Base-by-base conservation (phyloP, 2,888 invertebrate species). In the Dorcus hopei region DNA sequence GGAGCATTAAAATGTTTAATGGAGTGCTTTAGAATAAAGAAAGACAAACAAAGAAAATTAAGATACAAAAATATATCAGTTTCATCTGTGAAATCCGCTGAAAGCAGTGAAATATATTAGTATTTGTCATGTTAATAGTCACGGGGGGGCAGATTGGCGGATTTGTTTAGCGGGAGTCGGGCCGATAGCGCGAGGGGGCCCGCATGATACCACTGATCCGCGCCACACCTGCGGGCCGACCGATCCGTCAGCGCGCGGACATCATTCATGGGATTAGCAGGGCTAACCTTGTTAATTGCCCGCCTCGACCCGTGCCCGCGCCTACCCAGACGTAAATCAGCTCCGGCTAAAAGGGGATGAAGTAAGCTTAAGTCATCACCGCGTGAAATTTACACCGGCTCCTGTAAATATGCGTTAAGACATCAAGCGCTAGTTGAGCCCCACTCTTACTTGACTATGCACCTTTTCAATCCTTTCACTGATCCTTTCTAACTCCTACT, bases 271-370 rank as follows among this genome's bases (percentile, higher is more conserved):
- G 79, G 80, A 79, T 80, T 80, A 80, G 75, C 78, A 74, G 66
- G 74, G 78, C 78, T 78, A 79, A 79, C 78, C 78, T 78, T 79
- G 79, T 80, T 80, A 80, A 80, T 80, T 80, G 79, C 79, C 75
- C 73, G 72, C 71, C 74, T 74, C 76, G 76, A 74, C 74, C 75
- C 72, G 72, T 69, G 70, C 71, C 70, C 60, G 57, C 47, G 40
- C 49, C 59, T 50, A 59, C 61, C 54, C 68, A 70, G 73, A 76
- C 77, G 77, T 78, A 78, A 78, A 78, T 78, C 78, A 78, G 77
- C 75, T 75, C 74, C 72, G 73, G 75, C 76, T 77, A 77, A 77
- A 77, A 74, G 73, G 75, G 77, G 77, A 76, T 76, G 72, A 76
- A 76, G 71, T 67, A 71, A 65, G 78, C 76, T 78, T 77, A 78